phyloP scores from a whole-genome alignment of 2,113 vertebrate species.

The Vimba vimba region DNA sequence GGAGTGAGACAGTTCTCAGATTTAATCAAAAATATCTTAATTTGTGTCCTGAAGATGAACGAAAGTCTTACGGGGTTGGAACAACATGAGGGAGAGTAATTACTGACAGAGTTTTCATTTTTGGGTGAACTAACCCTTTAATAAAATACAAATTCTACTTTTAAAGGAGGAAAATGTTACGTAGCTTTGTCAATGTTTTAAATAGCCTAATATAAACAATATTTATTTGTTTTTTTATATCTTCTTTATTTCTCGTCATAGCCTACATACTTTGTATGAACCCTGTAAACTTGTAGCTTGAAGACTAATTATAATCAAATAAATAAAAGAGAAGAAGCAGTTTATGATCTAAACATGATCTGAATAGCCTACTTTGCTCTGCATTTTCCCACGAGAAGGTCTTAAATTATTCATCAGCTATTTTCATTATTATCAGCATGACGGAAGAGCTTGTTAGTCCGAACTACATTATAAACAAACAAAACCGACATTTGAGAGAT shows the following conservation, averaged over 20 bases:
- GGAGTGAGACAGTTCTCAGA: no score
- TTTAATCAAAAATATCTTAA: no score
- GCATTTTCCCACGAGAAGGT: conserved; percentile 44
- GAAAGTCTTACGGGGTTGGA: no score
- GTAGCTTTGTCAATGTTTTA: no score
- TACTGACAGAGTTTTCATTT: no score
- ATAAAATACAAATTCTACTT: not conserved
- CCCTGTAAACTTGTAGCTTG: not conserved
- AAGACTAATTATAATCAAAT: not conserved
- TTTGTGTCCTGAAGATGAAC: no score
- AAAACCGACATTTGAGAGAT: conserved; percentile 15
- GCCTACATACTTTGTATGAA: no score
- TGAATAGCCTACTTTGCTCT: not conserved
- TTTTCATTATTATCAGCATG: not conserved
- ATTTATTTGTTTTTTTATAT: no score
- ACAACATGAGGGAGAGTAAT: no score
- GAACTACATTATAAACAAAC: conserved; percentile 30
- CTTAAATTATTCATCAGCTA: not conserved
- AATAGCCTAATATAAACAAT: no score
- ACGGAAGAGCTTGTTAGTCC: conserved; percentile 29
- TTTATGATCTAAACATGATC: conserved; percentile 27
- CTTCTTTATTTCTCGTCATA: no score
- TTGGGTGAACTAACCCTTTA: no score
- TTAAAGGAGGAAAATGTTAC: not conserved
- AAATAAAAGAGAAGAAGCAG: not conserved